Base-by-base conservation (phyloP, 1,140 invertebrate genomes). In the Papilio helenus region DNA sequence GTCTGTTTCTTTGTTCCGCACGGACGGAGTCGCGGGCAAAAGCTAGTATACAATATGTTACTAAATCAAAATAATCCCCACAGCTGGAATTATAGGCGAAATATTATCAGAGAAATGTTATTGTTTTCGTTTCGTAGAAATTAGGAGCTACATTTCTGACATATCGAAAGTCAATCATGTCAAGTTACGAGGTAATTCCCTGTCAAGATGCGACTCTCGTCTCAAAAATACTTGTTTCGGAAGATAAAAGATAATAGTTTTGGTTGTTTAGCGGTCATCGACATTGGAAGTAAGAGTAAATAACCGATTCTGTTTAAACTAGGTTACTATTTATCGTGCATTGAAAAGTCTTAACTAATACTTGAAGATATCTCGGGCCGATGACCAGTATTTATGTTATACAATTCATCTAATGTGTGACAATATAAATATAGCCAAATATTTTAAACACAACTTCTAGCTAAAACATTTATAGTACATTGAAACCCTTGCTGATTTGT, bases 111-210 rank as follows among this genome's bases (percentile, higher is more conserved):
- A 65, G 58, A 65, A 65, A 29, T 68, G 26, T 18, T 68, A 29
- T 34, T 68, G 12, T 68, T 61, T 26, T 26, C 26, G 26, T 61
- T 61, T 61, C 23, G 10, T 14, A 29, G 20, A 34, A 29, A 68
- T 29, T 68, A 29, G 26, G 26, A 29, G 61, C 1, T 65, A 68
- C 23, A 68, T 68, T 68, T 68, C 61, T 68, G 14, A 68, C 61
- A 29, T 34, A 68, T 68, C 61, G 26, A 16, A 68, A 68, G 26
- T 68, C 61, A 34, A 68, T 68, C 61, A 68, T 68, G 26, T 68
- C 23, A 68, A 68, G 23, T 68, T 68, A 68, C 34, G 23, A 65
- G 23, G 34, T 5, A 68, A 68, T 68, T 68, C 61, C 61, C 61
- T 68, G 61, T 68, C 26, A 68, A 68, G 61, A 34, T 34, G 26